phyloP scores from a whole-genome alignment of 1,140 invertebrate genomes.

The Pseudomyrmex flavicornis region DNA sequence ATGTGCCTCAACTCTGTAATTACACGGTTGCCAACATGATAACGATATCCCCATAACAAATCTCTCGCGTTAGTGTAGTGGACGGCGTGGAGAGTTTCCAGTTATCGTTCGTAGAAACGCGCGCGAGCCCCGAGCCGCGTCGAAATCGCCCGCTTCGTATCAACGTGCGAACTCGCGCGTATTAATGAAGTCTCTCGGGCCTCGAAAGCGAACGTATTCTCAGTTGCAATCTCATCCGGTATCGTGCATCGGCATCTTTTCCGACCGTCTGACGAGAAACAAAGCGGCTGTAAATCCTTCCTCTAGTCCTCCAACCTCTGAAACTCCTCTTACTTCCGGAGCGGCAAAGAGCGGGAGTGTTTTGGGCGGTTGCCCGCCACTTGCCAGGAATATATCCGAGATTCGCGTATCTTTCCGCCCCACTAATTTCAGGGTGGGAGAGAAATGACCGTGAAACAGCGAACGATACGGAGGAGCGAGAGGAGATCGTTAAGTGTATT shows the following conservation, averaged over 20 bases:
- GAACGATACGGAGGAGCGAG: slow-evolving; percentile 64
- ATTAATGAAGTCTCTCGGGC: slow-evolving; percentile 57
- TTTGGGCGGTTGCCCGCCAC: slow-evolving; percentile 73
- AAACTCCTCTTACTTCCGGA: slow-evolving; percentile 34
- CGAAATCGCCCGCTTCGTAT: slow-evolving; percentile 28
- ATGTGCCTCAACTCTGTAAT: slow-evolving; percentile 41
- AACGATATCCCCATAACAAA: slow-evolving; percentile 51
- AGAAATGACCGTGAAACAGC: slow-evolving; percentile 76
- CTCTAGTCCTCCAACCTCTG: slow-evolving; percentile 32
- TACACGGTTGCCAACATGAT: slow-evolving; percentile 44
- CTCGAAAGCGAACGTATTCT: slow-evolving; percentile 42
- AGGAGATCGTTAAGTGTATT: slow-evolving; percentile 74
- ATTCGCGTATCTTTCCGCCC: slow-evolving; percentile 76
- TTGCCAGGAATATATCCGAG: slow-evolving; percentile 73
- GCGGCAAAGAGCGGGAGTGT: slow-evolving; percentile 65
- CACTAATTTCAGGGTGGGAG: slow-evolving; percentile 70
- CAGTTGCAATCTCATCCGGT: slow-evolving; percentile 57
- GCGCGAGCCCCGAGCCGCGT: background rate
- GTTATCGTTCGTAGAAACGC: slow-evolving; percentile 42
- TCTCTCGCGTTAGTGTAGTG: slow-evolving; percentile 12
- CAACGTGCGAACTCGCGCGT: slow-evolving; percentile 40
- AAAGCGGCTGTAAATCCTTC: slow-evolving; percentile 77
- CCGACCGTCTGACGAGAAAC: slow-evolving; percentile 75
- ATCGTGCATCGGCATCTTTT: slow-evolving; percentile 52
- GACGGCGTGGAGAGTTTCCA: slow-evolving; percentile 38